Evolutionary conservation across 2,797 vertebrate genomes (phyloP).

Genomic region (Myioborus miniatus): DNA sequence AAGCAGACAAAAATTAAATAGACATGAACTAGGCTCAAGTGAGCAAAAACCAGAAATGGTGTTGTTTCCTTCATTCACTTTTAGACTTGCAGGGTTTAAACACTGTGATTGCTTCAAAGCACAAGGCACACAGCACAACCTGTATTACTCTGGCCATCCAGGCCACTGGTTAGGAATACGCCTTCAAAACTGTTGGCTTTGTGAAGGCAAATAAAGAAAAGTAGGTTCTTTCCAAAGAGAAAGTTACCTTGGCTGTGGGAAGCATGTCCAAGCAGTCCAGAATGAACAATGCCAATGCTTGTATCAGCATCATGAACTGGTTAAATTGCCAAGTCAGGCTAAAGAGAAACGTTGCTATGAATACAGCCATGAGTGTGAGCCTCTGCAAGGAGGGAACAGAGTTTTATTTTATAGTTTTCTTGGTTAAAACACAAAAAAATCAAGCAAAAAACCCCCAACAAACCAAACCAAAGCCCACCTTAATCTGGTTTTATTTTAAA

Average conservation of each 20-base stretch:
- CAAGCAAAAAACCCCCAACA: not conserved
- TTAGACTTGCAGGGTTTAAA: not conserved
- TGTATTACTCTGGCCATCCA: not conserved
- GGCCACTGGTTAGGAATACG: not conserved
- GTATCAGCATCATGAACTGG: slow-evolving; percentile 95
- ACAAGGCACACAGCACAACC: not conserved
- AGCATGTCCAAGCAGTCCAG: slow-evolving; percentile 89
- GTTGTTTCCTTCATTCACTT: not conserved
- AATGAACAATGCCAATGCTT: slow-evolving; percentile 87
- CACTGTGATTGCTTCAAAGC: not conserved
- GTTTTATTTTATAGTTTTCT: not conserved
- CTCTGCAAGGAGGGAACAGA: slow-evolving; percentile 76
- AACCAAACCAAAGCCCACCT: not conserved
- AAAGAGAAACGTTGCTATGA: slow-evolving; percentile 90
- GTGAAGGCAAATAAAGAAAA: not conserved
- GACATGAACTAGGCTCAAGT: not conserved
- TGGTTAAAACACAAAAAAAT: not conserved
- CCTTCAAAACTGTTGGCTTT: not conserved
- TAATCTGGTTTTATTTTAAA: not conserved
- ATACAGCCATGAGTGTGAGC: slow-evolving; percentile 85
- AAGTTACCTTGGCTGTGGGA: slow-evolving; percentile 84
- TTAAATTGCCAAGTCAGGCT: slow-evolving; percentile 98
- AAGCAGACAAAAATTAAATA: not conserved
- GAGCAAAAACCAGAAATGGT: not conserved
- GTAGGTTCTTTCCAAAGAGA: not conserved